Percentiles rank a stretch among this genome's conserved stretches.
These are phyloP conservation scores for Petrophora chlorosata DNA, from an alignment of 2,888 invertebrate species.

Conservation along the genomic window DNA sequence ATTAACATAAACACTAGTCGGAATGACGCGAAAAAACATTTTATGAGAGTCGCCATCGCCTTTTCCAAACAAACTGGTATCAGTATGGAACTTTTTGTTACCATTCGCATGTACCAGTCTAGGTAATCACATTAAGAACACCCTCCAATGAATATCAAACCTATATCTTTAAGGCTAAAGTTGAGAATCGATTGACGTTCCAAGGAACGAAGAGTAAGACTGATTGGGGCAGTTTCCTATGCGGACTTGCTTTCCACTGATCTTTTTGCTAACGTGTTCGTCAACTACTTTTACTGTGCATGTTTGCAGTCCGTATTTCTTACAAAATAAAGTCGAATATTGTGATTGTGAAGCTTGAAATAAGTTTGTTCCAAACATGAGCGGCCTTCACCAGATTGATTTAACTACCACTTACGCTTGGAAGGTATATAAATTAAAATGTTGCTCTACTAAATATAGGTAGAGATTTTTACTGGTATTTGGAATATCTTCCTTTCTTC, in stretches of 20 bases:
- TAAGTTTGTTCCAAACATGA: not conserved
- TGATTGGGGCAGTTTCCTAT: slow-evolving; percentile 56
- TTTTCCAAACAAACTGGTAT: slow-evolving; percentile 41
- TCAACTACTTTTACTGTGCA: slow-evolving; percentile 18
- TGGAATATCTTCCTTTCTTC: not conserved
- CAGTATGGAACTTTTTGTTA: slow-evolving; percentile 45
- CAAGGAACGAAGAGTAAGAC: slow-evolving; percentile 39
- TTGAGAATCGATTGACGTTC: slow-evolving; percentile 12
- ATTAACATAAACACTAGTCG: slow-evolving; percentile 36
- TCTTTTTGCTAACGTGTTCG: slow-evolving; percentile 31
- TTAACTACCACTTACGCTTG: slow-evolving; percentile 19
- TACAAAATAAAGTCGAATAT: slow-evolving; percentile 15
- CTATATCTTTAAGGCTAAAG: slow-evolving; percentile 5
- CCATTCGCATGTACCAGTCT: slow-evolving; percentile 28
- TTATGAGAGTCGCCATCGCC: slow-evolving; percentile 33
- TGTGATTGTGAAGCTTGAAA: not conserved
- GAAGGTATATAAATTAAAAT: slow-evolving; percentile 20
- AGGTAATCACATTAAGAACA: slow-evolving; percentile 11
- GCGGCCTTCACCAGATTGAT: slow-evolving; percentile 21
- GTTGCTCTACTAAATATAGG: slow-evolving; percentile 9
- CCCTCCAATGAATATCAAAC: slow-evolving; percentile 2
- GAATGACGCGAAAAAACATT: slow-evolving; percentile 33
- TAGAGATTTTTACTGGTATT: slow-evolving; percentile 5
- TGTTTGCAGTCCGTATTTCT: slow-evolving; percentile 18
- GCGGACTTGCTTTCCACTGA: slow-evolving; percentile 40